Conservation (phyloP, 2,888 invertebrate genomes). For the Hypercompe scribonia region DNA sequence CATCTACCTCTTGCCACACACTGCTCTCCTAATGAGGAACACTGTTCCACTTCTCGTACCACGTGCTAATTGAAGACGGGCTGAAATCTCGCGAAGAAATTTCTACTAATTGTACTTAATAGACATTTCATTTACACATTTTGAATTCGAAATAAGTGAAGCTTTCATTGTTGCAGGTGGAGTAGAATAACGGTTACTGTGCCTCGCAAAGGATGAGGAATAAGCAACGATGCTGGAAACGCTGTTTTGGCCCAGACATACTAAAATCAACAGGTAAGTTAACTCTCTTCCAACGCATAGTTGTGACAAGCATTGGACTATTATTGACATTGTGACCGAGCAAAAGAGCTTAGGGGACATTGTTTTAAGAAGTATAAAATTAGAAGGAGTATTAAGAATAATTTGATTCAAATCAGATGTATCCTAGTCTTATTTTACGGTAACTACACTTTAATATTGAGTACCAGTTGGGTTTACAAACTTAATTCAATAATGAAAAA, state of each 20-base stretch:
- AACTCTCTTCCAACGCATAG: background rate
- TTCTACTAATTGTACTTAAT: slow-evolving; percentile 71
- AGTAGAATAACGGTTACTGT: slow-evolving; percentile 61
- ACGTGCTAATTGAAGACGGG: slow-evolving; percentile 75
- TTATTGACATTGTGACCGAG: background rate
- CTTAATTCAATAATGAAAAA: background rate
- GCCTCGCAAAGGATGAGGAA: slow-evolving; percentile 84
- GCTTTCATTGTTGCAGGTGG: slow-evolving; percentile 59
- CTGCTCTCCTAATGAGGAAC: slow-evolving; percentile 82
- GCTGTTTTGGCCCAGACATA: slow-evolving; percentile 73
- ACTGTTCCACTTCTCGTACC: slow-evolving; percentile 73
- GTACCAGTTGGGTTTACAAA: background rate
- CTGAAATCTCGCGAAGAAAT: slow-evolving; percentile 56
- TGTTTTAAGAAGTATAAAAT: background rate
- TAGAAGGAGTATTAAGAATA: too few relatives aligned
- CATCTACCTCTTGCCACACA: slow-evolving; percentile 82
- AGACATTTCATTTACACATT: slow-evolving; percentile 53
- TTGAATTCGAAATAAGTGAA: slow-evolving; percentile 25
- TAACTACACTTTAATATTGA: too few relatives aligned
- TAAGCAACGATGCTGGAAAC: slow-evolving; percentile 78
- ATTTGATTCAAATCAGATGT: background rate
- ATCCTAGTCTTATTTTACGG: too few relatives aligned
- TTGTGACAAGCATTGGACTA: too few relatives aligned
- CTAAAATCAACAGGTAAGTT: slow-evolving; percentile 77
- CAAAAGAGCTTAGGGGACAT: background rate